Percentiles rank a stretch among this genome's conserved stretches.
phyloP scores from a whole-genome alignment of 2,113 vertebrate genomes.

The Scophthalmus maximus region DNA sequence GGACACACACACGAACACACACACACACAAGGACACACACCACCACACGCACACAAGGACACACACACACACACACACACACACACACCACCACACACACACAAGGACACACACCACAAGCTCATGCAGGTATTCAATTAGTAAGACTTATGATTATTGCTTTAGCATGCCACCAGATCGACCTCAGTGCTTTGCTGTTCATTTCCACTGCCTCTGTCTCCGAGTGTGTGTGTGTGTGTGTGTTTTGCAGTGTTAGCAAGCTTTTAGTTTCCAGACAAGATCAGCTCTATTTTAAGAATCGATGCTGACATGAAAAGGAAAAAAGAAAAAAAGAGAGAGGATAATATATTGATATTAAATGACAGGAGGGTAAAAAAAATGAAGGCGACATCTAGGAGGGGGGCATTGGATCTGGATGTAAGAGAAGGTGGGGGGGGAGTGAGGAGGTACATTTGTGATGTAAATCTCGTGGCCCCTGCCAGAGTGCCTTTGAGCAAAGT shows the following conservation, averaged over 20 bases:
- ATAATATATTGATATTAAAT: background rate
- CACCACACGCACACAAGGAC: background rate
- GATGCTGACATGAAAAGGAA: conserved; percentile 42
- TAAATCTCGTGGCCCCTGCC: background rate
- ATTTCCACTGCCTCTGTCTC: conserved; percentile 27
- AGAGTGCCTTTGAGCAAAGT: conserved; percentile 17
- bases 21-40: background rate
- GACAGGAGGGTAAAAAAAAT: background rate
- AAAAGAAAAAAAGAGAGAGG: background rate
- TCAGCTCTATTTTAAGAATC: conserved; percentile 46
- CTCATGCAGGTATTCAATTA: conserved; percentile 52
- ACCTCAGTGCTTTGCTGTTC: conserved; percentile 2
- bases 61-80: background rate
- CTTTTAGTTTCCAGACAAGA: conserved; percentile 42
- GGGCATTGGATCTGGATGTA: background rate
- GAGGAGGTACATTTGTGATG: background rate
- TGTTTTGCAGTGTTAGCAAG: conserved; percentile 25
- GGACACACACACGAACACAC: conserved; percentile 7
- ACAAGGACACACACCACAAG: too few relatives aligned
- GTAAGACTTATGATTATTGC: conserved; percentile 44
- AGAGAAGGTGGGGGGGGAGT: background rate
- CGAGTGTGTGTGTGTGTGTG: conserved; percentile 10
- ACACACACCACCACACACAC: background rate
- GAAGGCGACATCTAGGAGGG: background rate
- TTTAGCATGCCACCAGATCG: conserved; percentile 21